These are phyloP conservation scores for Craseonycteris thonglongyai DNA, from an alignment of 2,113 vertebrate genomes.

Conservation along the genomic window DNA sequence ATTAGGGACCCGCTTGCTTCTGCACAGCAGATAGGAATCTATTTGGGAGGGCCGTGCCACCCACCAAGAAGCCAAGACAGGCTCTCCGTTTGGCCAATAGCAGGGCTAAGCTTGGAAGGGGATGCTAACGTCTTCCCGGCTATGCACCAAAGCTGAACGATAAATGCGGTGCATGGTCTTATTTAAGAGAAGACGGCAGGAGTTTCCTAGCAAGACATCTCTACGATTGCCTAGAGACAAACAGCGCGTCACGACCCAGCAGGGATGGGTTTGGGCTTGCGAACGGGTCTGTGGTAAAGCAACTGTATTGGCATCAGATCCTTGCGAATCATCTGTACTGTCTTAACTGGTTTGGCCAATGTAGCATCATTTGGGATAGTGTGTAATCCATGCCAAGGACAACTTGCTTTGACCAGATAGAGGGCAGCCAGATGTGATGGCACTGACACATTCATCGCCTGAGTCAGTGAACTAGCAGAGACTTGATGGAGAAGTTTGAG, in stretches of 20 bases:
- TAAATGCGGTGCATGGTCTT: not conserved
- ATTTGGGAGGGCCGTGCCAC: not conserved
- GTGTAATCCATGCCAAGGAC: not conserved
- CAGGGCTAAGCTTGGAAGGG: not conserved
- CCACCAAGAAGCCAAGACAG: not conserved
- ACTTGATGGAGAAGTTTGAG: not conserved
- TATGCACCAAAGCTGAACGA: not conserved
- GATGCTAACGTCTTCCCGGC: not conserved
- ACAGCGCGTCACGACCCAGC: not conserved
- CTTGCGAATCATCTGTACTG: not conserved
- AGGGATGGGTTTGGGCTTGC: not conserved
- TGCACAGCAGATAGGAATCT: not conserved
- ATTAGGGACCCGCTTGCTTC: not conserved
- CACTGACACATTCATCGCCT: not conserved
- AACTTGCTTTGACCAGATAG: not conserved
- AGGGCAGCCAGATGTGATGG: not conserved
- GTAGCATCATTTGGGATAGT: not conserved
- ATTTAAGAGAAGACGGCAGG: not conserved
- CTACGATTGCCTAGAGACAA: not conserved
- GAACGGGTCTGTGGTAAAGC: not conserved
- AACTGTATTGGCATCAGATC: not conserved
- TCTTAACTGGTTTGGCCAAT: not conserved
- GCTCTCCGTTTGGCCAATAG: not conserved
- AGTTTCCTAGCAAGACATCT: not conserved
- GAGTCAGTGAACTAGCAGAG: not conserved